These are phyloP conservation scores for Tromatobia lineatoria DNA, from an alignment of 2,888 invertebrate species.

Conservation along the genomic window DNA sequence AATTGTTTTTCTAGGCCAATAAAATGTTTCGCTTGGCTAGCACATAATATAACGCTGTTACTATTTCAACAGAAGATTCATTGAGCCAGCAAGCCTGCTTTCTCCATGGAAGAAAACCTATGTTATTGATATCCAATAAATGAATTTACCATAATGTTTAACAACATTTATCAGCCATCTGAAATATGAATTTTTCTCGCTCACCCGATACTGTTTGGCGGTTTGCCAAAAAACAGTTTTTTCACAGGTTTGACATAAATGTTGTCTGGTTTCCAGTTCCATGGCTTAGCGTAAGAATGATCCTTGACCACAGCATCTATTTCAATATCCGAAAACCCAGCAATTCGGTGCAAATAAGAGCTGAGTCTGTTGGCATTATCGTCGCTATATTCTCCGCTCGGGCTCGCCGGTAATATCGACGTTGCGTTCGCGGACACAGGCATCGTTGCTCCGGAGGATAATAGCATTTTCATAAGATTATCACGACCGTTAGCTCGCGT, in stretches of 20 bases:
- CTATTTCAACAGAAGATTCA: too few relatives aligned
- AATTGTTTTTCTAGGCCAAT: too few relatives aligned
- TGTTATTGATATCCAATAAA: background rate
- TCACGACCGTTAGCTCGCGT: constrained; percentile 21
- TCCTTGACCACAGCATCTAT: constrained; percentile 87
- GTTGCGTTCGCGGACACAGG: constrained; percentile 8
- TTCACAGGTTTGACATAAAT: constrained; percentile 88
- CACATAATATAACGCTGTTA: too few relatives aligned
- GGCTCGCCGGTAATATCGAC: constrained; percentile 51
- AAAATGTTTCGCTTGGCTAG: too few relatives aligned
- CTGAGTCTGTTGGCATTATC: constrained; percentile 86
- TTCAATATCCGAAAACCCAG: constrained; percentile 82
- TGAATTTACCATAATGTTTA: background rate
- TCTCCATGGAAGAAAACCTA: too few relatives aligned
- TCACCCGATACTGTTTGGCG: constrained; percentile 21
- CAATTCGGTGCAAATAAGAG: constrained; percentile 80
- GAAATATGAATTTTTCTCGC: background rate
- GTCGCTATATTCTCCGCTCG: constrained; percentile 77
- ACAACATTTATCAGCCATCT: background rate
- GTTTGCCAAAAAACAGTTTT: constrained; percentile 85
- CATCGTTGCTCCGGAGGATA: constrained; percentile 50
- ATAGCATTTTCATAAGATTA: constrained; percentile 49
- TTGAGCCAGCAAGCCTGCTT: too few relatives aligned
- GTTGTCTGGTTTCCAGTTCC: constrained; percentile 89
- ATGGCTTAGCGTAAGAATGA: constrained; percentile 91